Percentiles rank a stretch among this genome's conserved stretches.
Conservation (phyloP, 2,113 vertebrate species). For the Dascyllus trimaculatus region DNA sequence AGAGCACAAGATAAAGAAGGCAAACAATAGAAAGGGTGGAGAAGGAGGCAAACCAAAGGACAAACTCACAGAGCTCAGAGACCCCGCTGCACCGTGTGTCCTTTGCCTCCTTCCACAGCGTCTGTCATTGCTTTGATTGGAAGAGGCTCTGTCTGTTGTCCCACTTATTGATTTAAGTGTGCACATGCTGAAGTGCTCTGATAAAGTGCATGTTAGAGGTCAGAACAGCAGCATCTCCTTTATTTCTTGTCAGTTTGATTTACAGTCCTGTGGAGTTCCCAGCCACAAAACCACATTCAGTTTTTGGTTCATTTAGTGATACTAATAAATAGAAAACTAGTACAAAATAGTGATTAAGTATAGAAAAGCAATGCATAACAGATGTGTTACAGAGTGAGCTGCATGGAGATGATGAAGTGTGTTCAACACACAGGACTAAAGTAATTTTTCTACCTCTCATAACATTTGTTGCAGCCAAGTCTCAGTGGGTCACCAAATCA, state of each 20-base stretch:
- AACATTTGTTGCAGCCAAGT: background rate
- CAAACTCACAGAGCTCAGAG: background rate
- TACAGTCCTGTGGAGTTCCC: constrained; percentile 3
- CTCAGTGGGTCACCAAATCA: background rate
- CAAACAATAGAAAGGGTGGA: background rate
- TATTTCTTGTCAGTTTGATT: constrained; percentile 25
- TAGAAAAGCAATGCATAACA: too few relatives aligned
- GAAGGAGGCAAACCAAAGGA: constrained; percentile 23
- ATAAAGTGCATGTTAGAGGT: constrained; percentile 31
- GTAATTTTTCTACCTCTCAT: background rate
- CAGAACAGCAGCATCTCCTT: background rate
- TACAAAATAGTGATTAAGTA: too few relatives aligned
- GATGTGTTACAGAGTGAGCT: too few relatives aligned
- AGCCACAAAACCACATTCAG: background rate
- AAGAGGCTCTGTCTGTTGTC: constrained; percentile 2
- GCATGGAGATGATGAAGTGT: background rate
- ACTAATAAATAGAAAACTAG: background rate
- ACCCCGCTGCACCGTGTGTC: background rate
- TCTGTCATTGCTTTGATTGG: constrained; percentile 35
- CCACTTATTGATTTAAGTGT: constrained; percentile 39
- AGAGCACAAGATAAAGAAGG: constrained; percentile 1
- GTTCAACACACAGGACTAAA: background rate
- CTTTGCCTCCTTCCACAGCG: background rate
- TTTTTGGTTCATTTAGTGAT: background rate
- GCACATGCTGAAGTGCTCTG: background rate